Conservation (phyloP, 2,113 vertebrate genomes). For the Acrocephalus arundinaceus region DNA sequence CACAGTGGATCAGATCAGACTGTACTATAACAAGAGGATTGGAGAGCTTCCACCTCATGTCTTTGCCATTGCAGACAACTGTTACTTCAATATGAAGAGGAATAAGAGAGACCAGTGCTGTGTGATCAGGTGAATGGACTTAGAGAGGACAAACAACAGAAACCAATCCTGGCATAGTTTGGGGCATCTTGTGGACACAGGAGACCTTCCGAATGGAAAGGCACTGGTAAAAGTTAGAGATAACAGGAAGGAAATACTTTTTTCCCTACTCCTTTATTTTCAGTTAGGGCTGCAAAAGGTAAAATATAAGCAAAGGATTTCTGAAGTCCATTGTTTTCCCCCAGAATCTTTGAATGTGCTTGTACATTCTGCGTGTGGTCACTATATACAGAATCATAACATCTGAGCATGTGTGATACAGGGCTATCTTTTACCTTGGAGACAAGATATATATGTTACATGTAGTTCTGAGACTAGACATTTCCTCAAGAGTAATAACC, state of each 20-base stretch:
- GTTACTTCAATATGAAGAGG: slow-evolving; percentile 93
- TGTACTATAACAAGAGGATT: slow-evolving; percentile 84
- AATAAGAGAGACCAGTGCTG: slow-evolving; percentile 89
- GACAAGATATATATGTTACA: not conserved
- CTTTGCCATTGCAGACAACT: slow-evolving; percentile 93
- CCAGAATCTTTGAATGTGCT: not conserved
- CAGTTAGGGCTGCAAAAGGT: not conserved
- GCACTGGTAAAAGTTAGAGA: not conserved
- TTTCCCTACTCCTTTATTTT: not conserved
- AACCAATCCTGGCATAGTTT: not conserved
- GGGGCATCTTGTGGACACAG: not conserved
- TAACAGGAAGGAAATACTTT: not conserved
- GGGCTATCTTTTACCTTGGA: not conserved
- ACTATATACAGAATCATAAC: not conserved
- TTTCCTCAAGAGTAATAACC: not conserved
- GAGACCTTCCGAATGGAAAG: not conserved
- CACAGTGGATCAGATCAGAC: slow-evolving; percentile 85
- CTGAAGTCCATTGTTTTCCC: not conserved
- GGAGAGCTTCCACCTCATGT: slow-evolving; percentile 92
- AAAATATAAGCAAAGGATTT: not conserved
- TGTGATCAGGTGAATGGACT: slow-evolving; percentile 86
- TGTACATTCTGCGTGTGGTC: not conserved
- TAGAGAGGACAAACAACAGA: not conserved
- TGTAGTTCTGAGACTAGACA: not conserved
- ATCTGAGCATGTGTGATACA: not conserved